These are phyloP conservation scores for Typhlomys cinereus DNA, from an alignment of 2,113 vertebrate species.

Conservation along the genomic window DNA sequence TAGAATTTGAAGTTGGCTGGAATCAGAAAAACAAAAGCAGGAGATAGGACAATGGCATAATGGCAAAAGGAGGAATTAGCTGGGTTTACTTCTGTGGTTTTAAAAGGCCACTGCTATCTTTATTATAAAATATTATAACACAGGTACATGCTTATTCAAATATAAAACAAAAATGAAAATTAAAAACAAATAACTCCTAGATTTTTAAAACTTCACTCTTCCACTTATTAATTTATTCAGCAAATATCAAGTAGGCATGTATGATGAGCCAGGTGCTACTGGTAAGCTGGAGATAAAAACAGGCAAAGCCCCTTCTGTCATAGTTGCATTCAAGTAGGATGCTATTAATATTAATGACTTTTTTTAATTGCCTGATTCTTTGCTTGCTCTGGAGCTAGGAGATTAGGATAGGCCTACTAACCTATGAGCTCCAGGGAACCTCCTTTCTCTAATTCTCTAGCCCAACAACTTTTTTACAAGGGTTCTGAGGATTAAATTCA, in stretches of 20 bases:
- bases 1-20: neutral
- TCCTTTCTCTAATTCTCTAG: too few relatives aligned
- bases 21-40: neutral
- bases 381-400: too few relatives aligned
- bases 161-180: neutral
- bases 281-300: neutral
- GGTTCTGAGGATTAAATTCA: too few relatives aligned
- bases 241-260: neutral
- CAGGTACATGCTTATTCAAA: neutral
- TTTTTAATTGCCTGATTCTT: too few relatives aligned
- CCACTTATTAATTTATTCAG: constrained; percentile 8
- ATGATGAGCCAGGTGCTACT: neutral
- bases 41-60: neutral
- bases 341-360: constrained; percentile 37
- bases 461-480: too few relatives aligned
- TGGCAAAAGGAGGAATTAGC: neutral
- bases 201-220: neutral
- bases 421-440: too few relatives aligned
- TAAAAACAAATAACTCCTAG: neutral
- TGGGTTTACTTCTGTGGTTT: neutral
- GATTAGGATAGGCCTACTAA: too few relatives aligned
- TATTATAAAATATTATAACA: constrained; percentile 23
- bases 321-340: neutral
- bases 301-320: neutral
- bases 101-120: constrained; percentile 1